These are phyloP conservation scores for Cossypha polioptera DNA, from an alignment of 2,797 vertebrate genomes.

Conservation along the genomic window DNA sequence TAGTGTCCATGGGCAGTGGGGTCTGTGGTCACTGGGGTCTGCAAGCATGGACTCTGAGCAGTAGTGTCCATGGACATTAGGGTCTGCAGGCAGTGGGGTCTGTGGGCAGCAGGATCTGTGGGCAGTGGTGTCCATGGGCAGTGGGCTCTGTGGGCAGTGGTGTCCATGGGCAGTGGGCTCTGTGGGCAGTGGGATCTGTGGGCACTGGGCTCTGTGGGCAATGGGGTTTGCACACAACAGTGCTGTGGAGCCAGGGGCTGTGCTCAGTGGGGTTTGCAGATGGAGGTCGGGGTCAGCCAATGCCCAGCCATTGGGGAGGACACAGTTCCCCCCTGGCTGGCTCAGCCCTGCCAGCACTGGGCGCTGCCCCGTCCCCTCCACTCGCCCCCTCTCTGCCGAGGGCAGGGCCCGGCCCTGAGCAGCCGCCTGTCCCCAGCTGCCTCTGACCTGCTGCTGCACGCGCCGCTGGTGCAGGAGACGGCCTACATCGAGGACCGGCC, in stretches of 20 bases:
- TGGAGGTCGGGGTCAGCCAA: neutral
- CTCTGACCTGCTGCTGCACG: conserved; percentile 91
- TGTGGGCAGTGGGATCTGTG: no score
- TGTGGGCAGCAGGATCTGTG: no score
- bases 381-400: neutral
- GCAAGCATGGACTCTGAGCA: no score
- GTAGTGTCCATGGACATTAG: no score
- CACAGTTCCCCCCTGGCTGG: rapidly evolving
- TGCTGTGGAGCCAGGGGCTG: neutral
- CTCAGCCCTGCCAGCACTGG: neutral
- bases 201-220: rapidly evolving
- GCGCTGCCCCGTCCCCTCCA: rapidly evolving
- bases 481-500: conserved; percentile 97
- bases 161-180: no score
- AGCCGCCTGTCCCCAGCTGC: conserved; percentile 77
- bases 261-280: neutral
- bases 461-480: conserved; percentile 89
- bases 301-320: rapidly evolving
- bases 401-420: neutral
- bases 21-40: no score
- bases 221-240: neutral
- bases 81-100: no score
- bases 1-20: no score
- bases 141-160: neutral
- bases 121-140: no score